A percentile compares a stretch with the other conserved stretches of the same genome.
Evolutionary conservation across 2,797 vertebrate genomes (phyloP).

Genomic region (Pteronotus mesoamericanus): DNA sequence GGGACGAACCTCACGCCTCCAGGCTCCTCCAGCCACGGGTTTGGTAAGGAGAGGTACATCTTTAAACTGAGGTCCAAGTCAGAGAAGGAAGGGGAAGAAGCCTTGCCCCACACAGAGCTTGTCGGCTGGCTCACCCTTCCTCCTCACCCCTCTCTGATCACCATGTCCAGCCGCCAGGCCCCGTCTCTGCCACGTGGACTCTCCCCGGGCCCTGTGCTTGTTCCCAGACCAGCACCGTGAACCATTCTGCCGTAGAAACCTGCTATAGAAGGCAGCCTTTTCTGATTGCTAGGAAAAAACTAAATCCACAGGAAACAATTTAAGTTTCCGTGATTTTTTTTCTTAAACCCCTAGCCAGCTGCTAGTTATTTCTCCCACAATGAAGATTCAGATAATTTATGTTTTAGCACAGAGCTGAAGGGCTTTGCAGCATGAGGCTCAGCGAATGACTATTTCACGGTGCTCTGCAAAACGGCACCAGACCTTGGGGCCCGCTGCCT

Average conservation of each 20-base stretch:
- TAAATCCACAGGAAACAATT: neutral
- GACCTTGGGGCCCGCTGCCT: neutral
- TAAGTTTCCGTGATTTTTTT: neutral
- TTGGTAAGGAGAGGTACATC: too few species aligned
- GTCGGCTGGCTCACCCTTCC: fast-evolving
- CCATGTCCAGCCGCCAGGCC: fast-evolving
- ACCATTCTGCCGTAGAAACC: neutral
- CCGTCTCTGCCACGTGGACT: neutral
- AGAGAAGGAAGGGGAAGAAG: neutral
- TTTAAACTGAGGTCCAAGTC: neutral
- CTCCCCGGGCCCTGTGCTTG: neutral
- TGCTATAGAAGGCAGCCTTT: neutral
- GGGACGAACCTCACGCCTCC: neutral
- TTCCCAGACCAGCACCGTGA: neutral
- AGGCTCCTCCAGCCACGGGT: neutral
- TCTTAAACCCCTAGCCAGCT: neutral
- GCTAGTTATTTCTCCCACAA: neutral
- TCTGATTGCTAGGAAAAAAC: neutral
- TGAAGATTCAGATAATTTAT: neutral
- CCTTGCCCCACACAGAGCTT: neutral
- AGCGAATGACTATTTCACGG: neutral
- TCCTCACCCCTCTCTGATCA: fast-evolving
- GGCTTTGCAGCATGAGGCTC: neutral
- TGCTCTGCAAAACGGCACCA: neutral
- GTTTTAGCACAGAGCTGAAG: neutral